A percentile compares a stretch with the other conserved stretches of the same genome.
Evolutionary conservation across 2,888 invertebrate genomes (phyloP).

Genomic region (Meliscaeva auricollis): DNA sequence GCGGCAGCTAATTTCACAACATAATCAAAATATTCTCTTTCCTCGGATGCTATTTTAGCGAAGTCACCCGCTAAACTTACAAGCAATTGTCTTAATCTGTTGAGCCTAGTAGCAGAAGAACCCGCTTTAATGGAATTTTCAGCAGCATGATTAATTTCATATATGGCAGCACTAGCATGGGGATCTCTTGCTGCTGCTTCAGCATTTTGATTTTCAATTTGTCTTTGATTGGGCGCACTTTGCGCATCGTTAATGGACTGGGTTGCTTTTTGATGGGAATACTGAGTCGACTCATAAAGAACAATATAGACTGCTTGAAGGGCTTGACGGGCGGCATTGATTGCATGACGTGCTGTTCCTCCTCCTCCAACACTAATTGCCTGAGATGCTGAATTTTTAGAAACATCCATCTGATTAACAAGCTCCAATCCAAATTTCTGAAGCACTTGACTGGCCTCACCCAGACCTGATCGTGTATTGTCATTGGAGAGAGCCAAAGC

Average conservation of each 20-base stretch:
- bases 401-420: neutral
- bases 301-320: neutral
- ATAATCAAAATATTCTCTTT: neutral
- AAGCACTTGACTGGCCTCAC: neutral
- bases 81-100: neutral
- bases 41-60: neutral
- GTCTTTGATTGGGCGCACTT: neutral
- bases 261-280: neutral
- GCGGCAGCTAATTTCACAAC: neutral
- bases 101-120: neutral
- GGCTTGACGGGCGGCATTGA: neutral
- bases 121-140: neutral
- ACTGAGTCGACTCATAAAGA: neutral
- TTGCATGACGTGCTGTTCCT: too few species aligned
- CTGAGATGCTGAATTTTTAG: neutral
- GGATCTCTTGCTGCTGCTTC: neutral
- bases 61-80: neutral
- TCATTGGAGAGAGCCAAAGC: neutral
- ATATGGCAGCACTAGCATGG: neutral
- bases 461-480: neutral
- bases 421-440: neutral
- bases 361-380: neutral
- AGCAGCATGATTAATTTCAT: neutral
- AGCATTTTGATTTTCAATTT: neutral
- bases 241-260: neutral